Conservation (phyloP, 1,140 invertebrate genomes). For the Araneus ventricosus region DNA sequence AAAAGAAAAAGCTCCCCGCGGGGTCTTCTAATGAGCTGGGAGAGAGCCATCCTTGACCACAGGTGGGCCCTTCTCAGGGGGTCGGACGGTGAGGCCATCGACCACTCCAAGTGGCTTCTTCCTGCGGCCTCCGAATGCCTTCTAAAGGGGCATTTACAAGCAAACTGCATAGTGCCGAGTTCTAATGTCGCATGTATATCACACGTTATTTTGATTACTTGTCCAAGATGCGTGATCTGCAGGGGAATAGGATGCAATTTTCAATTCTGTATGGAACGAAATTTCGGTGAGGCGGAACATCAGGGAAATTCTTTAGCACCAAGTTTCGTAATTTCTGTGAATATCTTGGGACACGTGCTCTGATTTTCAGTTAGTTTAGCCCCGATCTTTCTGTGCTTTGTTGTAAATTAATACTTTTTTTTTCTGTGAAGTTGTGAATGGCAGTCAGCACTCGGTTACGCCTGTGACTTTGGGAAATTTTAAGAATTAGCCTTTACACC, state of each 20-base stretch:
- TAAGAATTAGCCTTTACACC: too few species aligned
- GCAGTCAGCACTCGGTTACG: too few species aligned
- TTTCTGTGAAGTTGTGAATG: too few species aligned
- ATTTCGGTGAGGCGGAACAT: neutral
- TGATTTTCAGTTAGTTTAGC: too few species aligned
- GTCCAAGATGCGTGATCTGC: neutral
- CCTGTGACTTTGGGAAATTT: too few species aligned
- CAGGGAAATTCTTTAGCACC: neutral
- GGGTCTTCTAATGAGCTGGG: constrained; percentile 64
- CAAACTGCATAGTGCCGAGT: constrained; percentile 51
- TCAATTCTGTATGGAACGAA: neutral
- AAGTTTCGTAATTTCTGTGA: too few species aligned
- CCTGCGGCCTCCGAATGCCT: neutral
- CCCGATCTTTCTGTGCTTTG: too few species aligned
- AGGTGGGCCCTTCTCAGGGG: constrained; percentile 62
- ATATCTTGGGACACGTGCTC: too few species aligned
- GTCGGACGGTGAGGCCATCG: constrained; percentile 60
- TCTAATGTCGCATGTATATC: neutral
- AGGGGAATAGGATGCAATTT: neutral
- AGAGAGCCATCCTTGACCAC: constrained; percentile 70
- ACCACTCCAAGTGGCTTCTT: constrained; percentile 21
- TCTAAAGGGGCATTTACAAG: constrained; percentile 36
- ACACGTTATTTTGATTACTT: neutral
- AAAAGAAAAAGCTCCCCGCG: constrained; percentile 8
- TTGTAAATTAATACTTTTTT: too few species aligned